Conservation (phyloP, 1,140 invertebrate genomes). For the Solenopsis fugax region DNA sequence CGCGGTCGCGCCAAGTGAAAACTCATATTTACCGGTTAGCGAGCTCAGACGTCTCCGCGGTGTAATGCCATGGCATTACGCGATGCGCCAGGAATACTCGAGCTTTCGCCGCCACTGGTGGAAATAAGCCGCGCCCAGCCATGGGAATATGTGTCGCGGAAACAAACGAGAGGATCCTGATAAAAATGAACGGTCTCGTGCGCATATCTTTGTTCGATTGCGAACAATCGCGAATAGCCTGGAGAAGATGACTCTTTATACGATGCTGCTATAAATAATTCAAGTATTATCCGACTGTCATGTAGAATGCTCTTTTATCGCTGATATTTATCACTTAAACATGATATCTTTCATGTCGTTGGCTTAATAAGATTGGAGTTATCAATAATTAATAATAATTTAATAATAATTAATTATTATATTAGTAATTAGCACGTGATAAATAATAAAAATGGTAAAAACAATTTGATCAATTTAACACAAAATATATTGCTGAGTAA, state of each 20-base stretch:
- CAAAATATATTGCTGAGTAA: neutral
- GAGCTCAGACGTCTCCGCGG: constrained; percentile 75
- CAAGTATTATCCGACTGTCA: neutral
- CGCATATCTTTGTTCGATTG: constrained; percentile 18
- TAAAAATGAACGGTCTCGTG: constrained; percentile 51
- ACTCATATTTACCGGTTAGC: constrained; percentile 80
- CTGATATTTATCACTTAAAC: neutral
- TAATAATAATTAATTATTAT: neutral
- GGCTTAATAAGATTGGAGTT: neutral
- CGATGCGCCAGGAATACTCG: constrained; percentile 69
- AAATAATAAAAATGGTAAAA: constrained; percentile 11
- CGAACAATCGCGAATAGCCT: constrained; percentile 40
- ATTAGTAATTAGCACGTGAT: neutral
- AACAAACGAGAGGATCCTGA: constrained; percentile 70
- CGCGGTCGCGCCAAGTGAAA: constrained; percentile 71
- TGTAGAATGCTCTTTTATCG: neutral
- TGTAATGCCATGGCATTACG: constrained; percentile 75
- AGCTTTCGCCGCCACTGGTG: constrained; percentile 14
- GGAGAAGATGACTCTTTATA: constrained; percentile 30
- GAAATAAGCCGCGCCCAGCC: constrained; percentile 70
- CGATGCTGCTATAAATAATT: too few relatives aligned
- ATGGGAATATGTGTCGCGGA: constrained; percentile 38
- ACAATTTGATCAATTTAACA: neutral
- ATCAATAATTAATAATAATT: neutral
- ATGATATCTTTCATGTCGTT: neutral